Percentiles rank a stretch among this genome's conserved stretches.
Evolutionary conservation across 1,140 invertebrate species (phyloP).

Genomic region (Drosophila kurseongensis): DNA sequence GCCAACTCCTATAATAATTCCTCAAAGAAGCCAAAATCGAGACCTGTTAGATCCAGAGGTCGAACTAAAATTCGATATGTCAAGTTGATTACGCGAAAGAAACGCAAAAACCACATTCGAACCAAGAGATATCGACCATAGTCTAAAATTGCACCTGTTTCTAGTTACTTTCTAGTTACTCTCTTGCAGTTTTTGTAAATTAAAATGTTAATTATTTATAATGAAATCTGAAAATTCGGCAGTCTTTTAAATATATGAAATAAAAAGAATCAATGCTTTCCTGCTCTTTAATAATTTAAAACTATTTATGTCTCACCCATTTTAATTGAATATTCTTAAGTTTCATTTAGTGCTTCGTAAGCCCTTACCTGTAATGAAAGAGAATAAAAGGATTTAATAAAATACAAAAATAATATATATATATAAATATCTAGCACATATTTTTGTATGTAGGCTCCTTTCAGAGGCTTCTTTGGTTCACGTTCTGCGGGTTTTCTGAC

Average conservation of each 20-base stretch:
- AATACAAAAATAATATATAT: not conserved
- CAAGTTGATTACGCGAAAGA: slow-evolving; percentile 57
- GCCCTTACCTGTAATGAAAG: slow-evolving; percentile 39
- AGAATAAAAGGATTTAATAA: slow-evolving; percentile 12
- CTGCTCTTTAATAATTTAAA: not conserved
- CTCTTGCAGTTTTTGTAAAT: not conserved
- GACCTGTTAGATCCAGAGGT: slow-evolving; percentile 7
- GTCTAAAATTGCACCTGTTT: not conserved
- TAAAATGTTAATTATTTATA: slow-evolving; percentile 21
- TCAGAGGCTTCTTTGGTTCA: not conserved
- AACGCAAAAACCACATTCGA: slow-evolving; percentile 68
- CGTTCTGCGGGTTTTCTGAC: slow-evolving; percentile 1
- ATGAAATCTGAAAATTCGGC: not conserved
- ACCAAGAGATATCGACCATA: slow-evolving; percentile 61
- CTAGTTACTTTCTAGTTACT: slow-evolving; percentile 9
- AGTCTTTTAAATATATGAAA: not conserved
- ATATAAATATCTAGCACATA: not conserved
- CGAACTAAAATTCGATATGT: slow-evolving; percentile 50
- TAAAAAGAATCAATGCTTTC: too few relatives aligned
- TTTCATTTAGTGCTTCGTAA: not conserved
- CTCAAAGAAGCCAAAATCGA: slow-evolving; percentile 10
- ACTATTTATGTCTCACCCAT: slow-evolving; percentile 13
- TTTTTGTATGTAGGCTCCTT: not conserved
- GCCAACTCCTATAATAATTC: slow-evolving; percentile 3
- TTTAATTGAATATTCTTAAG: not conserved